Percentiles rank a stretch among this genome's conserved stretches.
Evolutionary conservation across 1,140 invertebrate species (phyloP).

Genomic region (Heterodera carotae): DNA sequence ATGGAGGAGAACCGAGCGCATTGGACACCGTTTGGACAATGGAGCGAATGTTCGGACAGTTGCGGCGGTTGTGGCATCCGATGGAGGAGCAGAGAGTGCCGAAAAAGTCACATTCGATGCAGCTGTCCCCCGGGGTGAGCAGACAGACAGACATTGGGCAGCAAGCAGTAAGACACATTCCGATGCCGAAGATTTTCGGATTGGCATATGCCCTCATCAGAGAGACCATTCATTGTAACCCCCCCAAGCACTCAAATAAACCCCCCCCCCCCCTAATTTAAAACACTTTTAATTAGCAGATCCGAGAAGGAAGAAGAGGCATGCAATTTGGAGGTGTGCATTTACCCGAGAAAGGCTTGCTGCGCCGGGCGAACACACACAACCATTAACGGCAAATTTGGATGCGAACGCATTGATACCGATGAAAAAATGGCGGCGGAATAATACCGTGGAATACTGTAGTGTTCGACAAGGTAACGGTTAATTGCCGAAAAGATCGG

Average conservation of each 20-base stretch:
- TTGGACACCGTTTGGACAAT: slow-evolving; percentile 11
- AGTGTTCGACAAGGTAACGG: no score
- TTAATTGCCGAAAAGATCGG: no score
- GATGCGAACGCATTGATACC: not conserved
- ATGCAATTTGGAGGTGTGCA: slow-evolving; percentile 28
- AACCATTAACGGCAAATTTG: slow-evolving; percentile 16
- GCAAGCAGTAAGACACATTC: no score
- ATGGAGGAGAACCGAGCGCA: slow-evolving; percentile 13
- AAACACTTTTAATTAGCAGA: not conserved
- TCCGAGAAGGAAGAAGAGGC: slow-evolving; percentile 18
- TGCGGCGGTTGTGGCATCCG: slow-evolving; percentile 25
- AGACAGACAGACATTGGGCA: no score
- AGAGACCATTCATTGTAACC: not conserved
- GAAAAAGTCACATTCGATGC: not conserved
- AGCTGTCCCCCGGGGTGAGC: slow-evolving; percentile 14
- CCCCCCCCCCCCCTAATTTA: no score
- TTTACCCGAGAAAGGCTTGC: slow-evolving; percentile 22
- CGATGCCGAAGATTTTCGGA: no score
- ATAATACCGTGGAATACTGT: not conserved
- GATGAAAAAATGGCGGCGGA: not conserved
- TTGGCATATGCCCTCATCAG: not conserved
- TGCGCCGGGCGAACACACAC: slow-evolving; percentile 7
- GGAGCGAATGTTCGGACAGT: slow-evolving; percentile 26
- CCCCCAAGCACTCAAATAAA: no score
- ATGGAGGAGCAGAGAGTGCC: slow-evolving; percentile 23